Percentiles rank a stretch among this genome's conserved stretches.
These are phyloP conservation scores for Alaudala cheleensis DNA, from an alignment of 2,113 vertebrate genomes.

Conservation along the genomic window DNA sequence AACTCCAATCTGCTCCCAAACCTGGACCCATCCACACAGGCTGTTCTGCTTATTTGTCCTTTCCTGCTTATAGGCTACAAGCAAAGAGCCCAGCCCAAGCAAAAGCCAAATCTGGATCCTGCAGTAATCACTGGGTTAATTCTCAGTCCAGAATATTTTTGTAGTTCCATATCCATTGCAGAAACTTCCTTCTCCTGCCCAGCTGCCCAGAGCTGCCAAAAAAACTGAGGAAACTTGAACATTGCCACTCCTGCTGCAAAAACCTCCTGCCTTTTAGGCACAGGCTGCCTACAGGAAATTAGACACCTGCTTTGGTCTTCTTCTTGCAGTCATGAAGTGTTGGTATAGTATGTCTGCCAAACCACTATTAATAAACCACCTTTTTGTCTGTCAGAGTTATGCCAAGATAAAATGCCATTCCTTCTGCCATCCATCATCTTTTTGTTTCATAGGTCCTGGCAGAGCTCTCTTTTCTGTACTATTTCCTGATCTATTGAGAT, in stretches of 20 bases:
- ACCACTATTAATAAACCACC: constrained; percentile 57
- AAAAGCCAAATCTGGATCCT: not conserved
- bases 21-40: not conserved
- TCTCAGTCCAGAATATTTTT: not conserved
- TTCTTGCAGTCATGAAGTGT: not conserved
- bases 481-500: not conserved
- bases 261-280: not conserved
- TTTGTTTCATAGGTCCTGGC: not conserved
- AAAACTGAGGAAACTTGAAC: not conserved
- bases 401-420: not conserved
- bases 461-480: not conserved
- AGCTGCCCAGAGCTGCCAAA: not conserved
- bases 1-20: not conserved
- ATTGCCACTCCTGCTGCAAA: not conserved
- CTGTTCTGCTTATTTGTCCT: not conserved
- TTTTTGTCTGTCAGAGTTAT: not conserved
- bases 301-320: constrained; percentile 1
- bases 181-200: not conserved
- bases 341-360: constrained; percentile 41
- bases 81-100: not conserved
- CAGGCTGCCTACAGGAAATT: not conserved
- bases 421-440: not conserved
- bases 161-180: rapidly evolving
- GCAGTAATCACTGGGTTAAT: not conserved
- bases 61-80: not conserved